Conservation (phyloP, 1,140 invertebrate genomes). For the Drosophila pseudoananassae region DNA sequence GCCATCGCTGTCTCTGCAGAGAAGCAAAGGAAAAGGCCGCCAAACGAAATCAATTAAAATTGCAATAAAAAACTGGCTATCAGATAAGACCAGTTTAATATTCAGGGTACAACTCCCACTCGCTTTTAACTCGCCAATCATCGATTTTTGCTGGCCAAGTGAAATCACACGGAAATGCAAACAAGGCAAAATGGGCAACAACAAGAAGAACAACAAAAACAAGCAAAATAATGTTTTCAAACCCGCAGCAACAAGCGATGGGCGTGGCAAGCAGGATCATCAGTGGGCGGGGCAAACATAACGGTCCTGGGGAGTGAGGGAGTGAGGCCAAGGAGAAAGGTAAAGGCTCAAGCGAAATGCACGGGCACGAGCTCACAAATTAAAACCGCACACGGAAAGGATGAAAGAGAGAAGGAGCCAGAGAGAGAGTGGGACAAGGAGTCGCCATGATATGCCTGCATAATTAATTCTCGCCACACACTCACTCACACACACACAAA, state of each 20-base stretch:
- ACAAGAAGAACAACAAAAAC: conserved; percentile 17
- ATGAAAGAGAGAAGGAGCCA: conserved; percentile 14
- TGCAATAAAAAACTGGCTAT: conserved; percentile 11
- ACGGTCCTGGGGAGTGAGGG: conserved; percentile 8
- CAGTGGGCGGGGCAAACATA: conserved; percentile 23
- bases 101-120: background rate
- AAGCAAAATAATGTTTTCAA: background rate
- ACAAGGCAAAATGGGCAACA: conserved; percentile 18
- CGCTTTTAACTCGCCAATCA: conserved; percentile 22
- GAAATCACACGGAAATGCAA: conserved; percentile 67
- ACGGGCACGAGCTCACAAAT: conserved; percentile 56
- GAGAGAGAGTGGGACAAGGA: conserved; percentile 36
- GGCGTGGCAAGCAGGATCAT: conserved; percentile 32
- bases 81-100: conserved; percentile 9
- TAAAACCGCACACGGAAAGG: conserved; percentile 72
- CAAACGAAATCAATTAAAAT: conserved; percentile 53
- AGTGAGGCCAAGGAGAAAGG: conserved; percentile 19
- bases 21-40: no score
- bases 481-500: conserved; percentile 18
- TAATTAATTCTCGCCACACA: conserved; percentile 68
- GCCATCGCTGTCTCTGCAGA: no score
- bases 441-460: conserved; percentile 79
- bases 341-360: conserved; percentile 61
- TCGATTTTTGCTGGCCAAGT: conserved; percentile 55
- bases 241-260: conserved; percentile 28